Base-by-base conservation (phyloP, 2,888 invertebrate species). In the Deroplatys truncata region DNA sequence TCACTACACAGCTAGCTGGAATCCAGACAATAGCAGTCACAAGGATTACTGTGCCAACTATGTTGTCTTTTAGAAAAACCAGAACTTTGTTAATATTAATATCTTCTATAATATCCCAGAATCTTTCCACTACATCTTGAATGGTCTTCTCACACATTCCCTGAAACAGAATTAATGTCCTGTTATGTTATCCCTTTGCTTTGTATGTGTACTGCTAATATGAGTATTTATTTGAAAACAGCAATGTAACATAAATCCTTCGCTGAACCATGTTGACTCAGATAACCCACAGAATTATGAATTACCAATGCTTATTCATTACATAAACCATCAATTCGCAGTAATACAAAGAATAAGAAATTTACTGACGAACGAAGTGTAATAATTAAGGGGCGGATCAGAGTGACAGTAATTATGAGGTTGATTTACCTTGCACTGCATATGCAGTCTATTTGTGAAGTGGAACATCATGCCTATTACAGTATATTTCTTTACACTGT, bases 91-190 rank as follows among this genome's bases (percentile, higher is more conserved):
- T 98, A 90, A 98, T 98, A 93, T 98, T 98, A 90, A 98, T 98
- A 92, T 98, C 98, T 93, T 99, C 98, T 91, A 99, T 98, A 88
- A 99, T 98, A 93, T 98, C 98, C 98, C 99, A 99, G 94, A 99
- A 98, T 56, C 99, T 95, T 93, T 98, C 98, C 16, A 99, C 98
- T 35, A 99, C 98, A 93, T 99, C 98, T 93, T 98, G 98, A 90
- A 98, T 97, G 0, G 98, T 98, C 94, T 98, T 98, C 93, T 98
- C 98, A 92, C 99, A 99, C 43, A 97, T 95, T 15, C 99, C 99
- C 98, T 98, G 93, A 9, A 93, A 93, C 90, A 90, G 90, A 15
- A 72, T 2, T 72, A 25, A 88, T 88, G 20, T 20, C 1, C 3
- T 56, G 56, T 56, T 20, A 56, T 72, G 20, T 16, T 72, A 72